Evolutionary conservation across 2,113 vertebrate species (phyloP), one percentile per base, ranked within the genome.

Genomic region (Manacus vitellinus): DNA sequence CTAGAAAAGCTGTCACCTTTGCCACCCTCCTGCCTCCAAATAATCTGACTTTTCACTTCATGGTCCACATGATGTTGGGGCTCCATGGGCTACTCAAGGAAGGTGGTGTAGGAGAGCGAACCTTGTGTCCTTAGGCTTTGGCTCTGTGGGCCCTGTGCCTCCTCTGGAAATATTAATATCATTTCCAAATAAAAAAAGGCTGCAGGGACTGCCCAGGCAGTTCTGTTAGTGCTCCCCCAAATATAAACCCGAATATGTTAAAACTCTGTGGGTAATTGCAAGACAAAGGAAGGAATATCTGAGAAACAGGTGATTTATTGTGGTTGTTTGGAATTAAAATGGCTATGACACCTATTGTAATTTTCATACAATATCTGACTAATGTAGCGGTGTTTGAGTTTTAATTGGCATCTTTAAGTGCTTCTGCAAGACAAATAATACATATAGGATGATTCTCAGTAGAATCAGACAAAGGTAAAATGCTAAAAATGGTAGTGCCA

Each of bases 341-440:
- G 80, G 70, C 73, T 58, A 3, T 75, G 77, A 73, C 77, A 85
- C 70, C 77, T 46, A 41, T 51, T 92, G 93, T 79, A 59, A 28
- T 75, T 91, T 78, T 95, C 39, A 2, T 52, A 15, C 65, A 21
- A 66, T 87, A 91, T 85, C 80, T 94, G 80, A 44, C 46, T 65
- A 15, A 63, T 61, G 5, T 62, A 76, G 79, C 55, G 31, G 56
- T 94, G 73, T 78, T 92, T 87, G 66, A 79, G 49, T 79, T 89
- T 95, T 89, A 96, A 79, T 85, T 95, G 93, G 84, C 67, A 83
- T 31, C 73, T 91, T 59, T 75, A 82, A 95, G 89, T 73, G 81
- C 62, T 85, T 25, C 21, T 31, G 1, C 49, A 85, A 49, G 41
- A 65, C 56, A 41, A 89, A 49, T 70, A 85, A 85, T 65, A 25